Conservation (phyloP, 2,113 vertebrate species). For the Struthidea cinerea region DNA sequence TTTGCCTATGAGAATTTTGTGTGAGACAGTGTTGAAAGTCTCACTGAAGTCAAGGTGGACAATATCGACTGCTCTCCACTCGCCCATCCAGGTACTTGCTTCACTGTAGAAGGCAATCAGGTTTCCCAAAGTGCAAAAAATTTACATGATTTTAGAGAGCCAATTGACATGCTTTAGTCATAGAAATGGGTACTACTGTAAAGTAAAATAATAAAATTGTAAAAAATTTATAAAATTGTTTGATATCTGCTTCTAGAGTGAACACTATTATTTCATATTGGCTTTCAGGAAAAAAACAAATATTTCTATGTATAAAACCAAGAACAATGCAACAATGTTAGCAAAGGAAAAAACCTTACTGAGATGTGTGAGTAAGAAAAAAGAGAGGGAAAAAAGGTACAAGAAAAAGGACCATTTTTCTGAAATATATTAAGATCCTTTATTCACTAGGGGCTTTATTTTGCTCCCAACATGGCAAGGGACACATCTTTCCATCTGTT, state of each 20-base stretch:
- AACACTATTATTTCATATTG: not conserved
- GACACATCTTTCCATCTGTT: not conserved
- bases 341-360: not conserved
- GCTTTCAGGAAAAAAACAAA: not conserved
- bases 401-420: not conserved
- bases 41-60: not conserved
- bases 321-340: not conserved
- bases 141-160: not conserved
- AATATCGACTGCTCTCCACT: no score
- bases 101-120: not conserved
- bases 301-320: not conserved
- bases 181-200: not conserved
- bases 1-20: not conserved
- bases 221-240: not conserved
- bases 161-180: not conserved
- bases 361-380: not conserved
- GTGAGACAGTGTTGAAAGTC: not conserved
- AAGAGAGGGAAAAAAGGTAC: not conserved
- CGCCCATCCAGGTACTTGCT: not conserved
- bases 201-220: not conserved
- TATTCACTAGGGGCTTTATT: not conserved
- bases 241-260: not conserved
- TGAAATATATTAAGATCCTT: not conserved
- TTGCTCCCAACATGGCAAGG: not conserved
- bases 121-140: not conserved